Evolutionary conservation across 2,797 vertebrate species (phyloP).

Genomic region (Microctenopoma lineatum): DNA sequence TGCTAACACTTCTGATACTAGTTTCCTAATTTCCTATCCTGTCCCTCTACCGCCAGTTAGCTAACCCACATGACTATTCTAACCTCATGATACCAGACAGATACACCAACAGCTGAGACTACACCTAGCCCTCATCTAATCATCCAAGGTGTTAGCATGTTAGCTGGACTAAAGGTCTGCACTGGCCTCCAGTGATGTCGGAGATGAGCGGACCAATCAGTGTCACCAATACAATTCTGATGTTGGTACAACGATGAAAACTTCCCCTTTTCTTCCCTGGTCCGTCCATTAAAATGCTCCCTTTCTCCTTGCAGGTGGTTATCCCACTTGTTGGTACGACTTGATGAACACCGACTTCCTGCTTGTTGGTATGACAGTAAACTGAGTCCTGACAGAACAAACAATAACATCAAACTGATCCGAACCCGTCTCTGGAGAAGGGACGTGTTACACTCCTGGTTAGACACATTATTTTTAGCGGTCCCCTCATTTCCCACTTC

Average conservation of each 20-base stretch:
- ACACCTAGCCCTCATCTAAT: background rate
- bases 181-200: constrained; percentile 15
- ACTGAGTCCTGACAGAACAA: constrained; percentile 23
- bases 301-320: background rate
- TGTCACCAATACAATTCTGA: constrained; percentile 10
- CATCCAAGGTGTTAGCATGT: constrained; percentile 32
- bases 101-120: background rate
- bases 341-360: background rate
- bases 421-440: background rate
- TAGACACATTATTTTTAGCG: background rate
- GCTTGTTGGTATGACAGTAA: constrained; percentile 39
- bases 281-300: constrained; percentile 16
- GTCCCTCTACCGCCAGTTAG: too few species aligned
- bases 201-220: constrained; percentile 17
- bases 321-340: constrained; percentile 2
- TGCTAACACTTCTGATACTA: background rate
- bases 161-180: constrained; percentile 37
- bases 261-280: background rate
- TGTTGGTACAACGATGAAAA: constrained; percentile 37
- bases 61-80: background rate
- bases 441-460: background rate
- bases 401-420: background rate
- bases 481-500: background rate
- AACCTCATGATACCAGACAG: too few species aligned
- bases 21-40: background rate